A percentile compares a stretch with the other conserved stretches of the same genome.
Conservation (phyloP, 2,113 vertebrate species). For the Danionella cerebrum region DNA sequence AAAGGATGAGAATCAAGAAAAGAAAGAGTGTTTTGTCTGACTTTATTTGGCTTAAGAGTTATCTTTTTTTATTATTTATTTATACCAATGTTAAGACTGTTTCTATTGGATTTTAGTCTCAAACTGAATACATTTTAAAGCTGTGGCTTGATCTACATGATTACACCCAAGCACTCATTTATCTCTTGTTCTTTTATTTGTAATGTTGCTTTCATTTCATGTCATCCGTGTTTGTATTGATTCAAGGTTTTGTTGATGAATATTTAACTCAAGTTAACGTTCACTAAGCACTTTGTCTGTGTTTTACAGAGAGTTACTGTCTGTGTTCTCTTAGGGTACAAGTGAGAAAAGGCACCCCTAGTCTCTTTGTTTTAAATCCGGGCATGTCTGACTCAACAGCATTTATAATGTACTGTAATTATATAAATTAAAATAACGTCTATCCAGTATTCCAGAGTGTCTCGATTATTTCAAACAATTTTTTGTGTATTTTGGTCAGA, state of each 20-base stretch:
- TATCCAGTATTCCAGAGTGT: background rate
- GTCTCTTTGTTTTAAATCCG: slow-evolving; percentile 21
- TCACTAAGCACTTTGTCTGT: slow-evolving; percentile 7
- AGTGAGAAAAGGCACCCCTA: slow-evolving; percentile 1
- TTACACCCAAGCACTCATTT: too few relatives aligned
- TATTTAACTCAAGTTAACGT: background rate
- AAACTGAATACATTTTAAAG: background rate
- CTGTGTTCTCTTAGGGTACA: slow-evolving; percentile 3
- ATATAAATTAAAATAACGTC: slow-evolving; percentile 37
- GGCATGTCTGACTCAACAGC: slow-evolving; percentile 35
- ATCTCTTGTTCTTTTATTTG: too few relatives aligned
- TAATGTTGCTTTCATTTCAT: background rate
- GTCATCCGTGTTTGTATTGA: too few relatives aligned
- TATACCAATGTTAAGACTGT: background rate
- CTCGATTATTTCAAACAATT: background rate
- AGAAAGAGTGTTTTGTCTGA: background rate
- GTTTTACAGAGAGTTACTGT: background rate
- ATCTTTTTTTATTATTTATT: background rate
- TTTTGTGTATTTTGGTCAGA: too few relatives aligned
- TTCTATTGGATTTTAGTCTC: background rate
- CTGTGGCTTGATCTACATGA: background rate
- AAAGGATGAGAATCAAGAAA: slow-evolving; percentile 16
- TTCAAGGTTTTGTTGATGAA: too few relatives aligned
- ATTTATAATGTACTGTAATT: slow-evolving; percentile 39
- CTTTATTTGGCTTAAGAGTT: too few relatives aligned